Evolutionary conservation across 2,113 vertebrate species (phyloP), one percentile per base, ranked within the genome.

Genomic region (Alethe castanea): DNA sequence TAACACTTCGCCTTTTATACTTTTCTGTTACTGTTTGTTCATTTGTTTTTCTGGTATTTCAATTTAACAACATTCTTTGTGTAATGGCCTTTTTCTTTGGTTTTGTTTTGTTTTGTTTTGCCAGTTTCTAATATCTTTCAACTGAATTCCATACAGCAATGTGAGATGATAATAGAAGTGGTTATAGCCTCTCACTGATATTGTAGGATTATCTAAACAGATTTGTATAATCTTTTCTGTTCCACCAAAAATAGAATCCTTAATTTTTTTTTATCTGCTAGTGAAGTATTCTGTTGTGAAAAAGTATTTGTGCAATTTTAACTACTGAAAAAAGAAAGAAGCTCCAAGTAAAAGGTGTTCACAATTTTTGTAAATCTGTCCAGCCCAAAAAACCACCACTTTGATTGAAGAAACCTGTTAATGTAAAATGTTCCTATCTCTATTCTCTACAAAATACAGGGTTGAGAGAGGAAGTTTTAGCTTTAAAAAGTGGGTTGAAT

Each of bases 311-410:
- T 57, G 25, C 11, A 53, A 44, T 47, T 87, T 18, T 44, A 72
- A 81, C 13, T 13, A 80, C 35, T 54, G 45, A 60, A 86, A 25
- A 36, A 74, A 61, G 74, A 48, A 62, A 73, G 44, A 38, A 24
- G 3, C 3, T 77, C 8, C 29, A 74, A 74, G 56, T 36, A 70
- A 70, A 77, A 78, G 2, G 3, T 28, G 4, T 57, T 91, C 45
- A 7, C 6, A 56, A 3, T 66, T 59, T 85, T 71, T 79, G 40
- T 45, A 44, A 19, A n/a, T 77, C 40, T 83, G 59, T 7, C 2
- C 13, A 13, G 5, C 1, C 2, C 12, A 12, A 8, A 1, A 0
- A 44, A 44, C 2, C 7, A 56, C 44, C 23, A 65, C 8, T 33
- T 76, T 17, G 10, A 40, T 25, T 56, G 73, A 67, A 79, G 11